phyloP scores from a whole-genome alignment of 2,113 vertebrate species.

The Neolamprologus modestus region DNA sequence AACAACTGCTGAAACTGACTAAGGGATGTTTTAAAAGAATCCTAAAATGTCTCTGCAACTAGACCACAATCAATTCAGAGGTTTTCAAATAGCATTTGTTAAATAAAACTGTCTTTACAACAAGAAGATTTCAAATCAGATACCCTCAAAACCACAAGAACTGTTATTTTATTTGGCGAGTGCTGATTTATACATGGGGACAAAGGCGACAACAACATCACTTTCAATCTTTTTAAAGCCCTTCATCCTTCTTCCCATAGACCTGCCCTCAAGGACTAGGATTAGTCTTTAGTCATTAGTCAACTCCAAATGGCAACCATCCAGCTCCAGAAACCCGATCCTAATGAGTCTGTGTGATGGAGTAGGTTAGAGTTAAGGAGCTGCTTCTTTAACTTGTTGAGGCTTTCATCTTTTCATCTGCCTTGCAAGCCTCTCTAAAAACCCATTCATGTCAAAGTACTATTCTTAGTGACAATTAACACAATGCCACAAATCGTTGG shows the following conservation, averaged over 20 bases:
- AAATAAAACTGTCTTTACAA: neutral
- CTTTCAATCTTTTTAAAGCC: neutral
- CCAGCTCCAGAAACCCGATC: neutral
- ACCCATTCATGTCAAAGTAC: conserved; percentile 8
- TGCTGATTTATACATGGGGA: neutral
- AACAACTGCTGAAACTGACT: neutral
- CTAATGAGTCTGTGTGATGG: conserved; percentile 39
- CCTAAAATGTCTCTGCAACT: neutral
- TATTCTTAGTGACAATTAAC: conserved; percentile 28
- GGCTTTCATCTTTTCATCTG: conserved; percentile 38
- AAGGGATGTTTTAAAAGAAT: neutral
- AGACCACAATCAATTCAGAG: neutral
- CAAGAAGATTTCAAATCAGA: neutral
- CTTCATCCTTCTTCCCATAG: neutral
- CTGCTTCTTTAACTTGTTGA: neutral
- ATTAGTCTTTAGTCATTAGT: conserved; percentile 14
- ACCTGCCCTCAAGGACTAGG: conserved; percentile 28
- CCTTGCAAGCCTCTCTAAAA: neutral
- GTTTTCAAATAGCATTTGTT: neutral
- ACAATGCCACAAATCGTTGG: neutral
- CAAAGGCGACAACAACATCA: neutral
- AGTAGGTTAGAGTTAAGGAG: conserved; percentile 35
- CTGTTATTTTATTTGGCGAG: neutral
- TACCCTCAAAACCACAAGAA: neutral
- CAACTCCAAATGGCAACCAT: neutral